A percentile compares a stretch with the other conserved stretches of the same genome.
phyloP scores from a whole-genome alignment of 2,888 invertebrate species.

The Drosophila bunnanda region DNA sequence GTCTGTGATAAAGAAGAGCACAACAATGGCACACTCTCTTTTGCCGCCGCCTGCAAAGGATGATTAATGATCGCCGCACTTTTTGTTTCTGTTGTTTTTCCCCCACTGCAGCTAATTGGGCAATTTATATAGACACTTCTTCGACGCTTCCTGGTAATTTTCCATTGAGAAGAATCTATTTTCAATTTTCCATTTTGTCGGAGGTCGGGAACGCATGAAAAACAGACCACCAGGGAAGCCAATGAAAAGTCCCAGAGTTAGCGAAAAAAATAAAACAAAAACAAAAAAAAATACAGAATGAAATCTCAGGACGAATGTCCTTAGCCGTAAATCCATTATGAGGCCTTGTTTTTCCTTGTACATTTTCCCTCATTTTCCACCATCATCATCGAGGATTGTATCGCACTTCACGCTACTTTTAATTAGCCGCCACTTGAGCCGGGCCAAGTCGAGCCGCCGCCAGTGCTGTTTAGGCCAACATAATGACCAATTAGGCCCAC shows the following conservation, averaged over 20 bases:
- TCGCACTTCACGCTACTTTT: slow-evolving; percentile 72
- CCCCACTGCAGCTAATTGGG: slow-evolving; percentile 71
- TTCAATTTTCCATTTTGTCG: slow-evolving; percentile 13
- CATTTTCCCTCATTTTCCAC: slow-evolving; percentile 4
- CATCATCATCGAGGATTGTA: slow-evolving; percentile 7
- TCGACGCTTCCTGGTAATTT: slow-evolving; percentile 25
- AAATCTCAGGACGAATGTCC: slow-evolving; percentile 17
- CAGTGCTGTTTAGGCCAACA: slow-evolving; percentile 58
- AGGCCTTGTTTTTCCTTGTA: slow-evolving; percentile 4
- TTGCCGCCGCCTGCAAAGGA: slow-evolving; percentile 32
- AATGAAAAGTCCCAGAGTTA: background rate
- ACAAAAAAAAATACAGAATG: background rate
- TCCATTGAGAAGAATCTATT: slow-evolving; percentile 34
- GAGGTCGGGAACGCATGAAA: slow-evolving; percentile 12
- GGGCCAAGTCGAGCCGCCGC: slow-evolving; percentile 9
- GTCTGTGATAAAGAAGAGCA: slow-evolving; percentile 2
- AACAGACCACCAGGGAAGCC: slow-evolving; percentile 3
- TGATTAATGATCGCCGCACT: slow-evolving; percentile 32
- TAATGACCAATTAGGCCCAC: slow-evolving; percentile 78
- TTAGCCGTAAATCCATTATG: slow-evolving; percentile 21
- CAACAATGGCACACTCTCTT: background rate
- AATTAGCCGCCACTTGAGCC: slow-evolving; percentile 63
- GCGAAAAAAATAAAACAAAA: background rate
- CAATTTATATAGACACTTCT: slow-evolving; percentile 64
- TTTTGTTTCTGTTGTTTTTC: slow-evolving; percentile 8